These are phyloP conservation scores for Garra rufa DNA, from an alignment of 2,113 vertebrate species.

Conservation along the genomic window DNA sequence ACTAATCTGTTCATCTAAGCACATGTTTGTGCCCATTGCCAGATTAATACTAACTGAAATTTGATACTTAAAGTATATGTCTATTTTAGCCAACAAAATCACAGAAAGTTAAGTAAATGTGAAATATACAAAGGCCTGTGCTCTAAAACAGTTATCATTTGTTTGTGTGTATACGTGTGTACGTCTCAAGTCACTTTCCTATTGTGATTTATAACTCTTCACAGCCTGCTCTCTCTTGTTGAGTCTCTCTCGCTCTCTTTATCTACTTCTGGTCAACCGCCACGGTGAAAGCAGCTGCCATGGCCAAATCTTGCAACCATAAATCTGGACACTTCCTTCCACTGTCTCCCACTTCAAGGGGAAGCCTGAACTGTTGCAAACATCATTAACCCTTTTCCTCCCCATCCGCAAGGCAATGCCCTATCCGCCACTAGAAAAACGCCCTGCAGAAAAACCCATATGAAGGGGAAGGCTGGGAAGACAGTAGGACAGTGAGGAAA, in stretches of 20 bases:
- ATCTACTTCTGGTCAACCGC: constrained; percentile 71
- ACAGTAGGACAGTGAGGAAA: background rate
- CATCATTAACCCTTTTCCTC: constrained; percentile 72
- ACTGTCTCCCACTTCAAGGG: constrained; percentile 80
- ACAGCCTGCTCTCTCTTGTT: constrained; percentile 58
- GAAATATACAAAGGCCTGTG: background rate
- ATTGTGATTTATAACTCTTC: constrained; percentile 72
- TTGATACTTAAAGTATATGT: background rate
- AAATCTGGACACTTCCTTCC: constrained; percentile 82
- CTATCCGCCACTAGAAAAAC: constrained; percentile 16
- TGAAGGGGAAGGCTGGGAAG: background rate
- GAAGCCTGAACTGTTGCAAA: constrained; percentile 75
- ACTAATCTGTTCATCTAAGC: background rate
- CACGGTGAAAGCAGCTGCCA: constrained; percentile 69
- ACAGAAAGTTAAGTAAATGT: too few relatives aligned
- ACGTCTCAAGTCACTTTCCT: constrained; percentile 65
- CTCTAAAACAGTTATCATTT: background rate
- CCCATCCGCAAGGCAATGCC: constrained; percentile 57
- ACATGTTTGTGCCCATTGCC: background rate
- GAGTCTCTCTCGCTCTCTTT: constrained; percentile 47
- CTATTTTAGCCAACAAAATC: background rate
- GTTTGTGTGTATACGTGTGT: constrained; percentile 55
- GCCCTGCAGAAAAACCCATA: constrained; percentile 47
- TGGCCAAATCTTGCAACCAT: constrained; percentile 66
- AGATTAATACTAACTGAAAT: background rate